phyloP scores from a whole-genome alignment of 2,888 invertebrate genomes.

The Stenoptilia bipunctidactyla region DNA sequence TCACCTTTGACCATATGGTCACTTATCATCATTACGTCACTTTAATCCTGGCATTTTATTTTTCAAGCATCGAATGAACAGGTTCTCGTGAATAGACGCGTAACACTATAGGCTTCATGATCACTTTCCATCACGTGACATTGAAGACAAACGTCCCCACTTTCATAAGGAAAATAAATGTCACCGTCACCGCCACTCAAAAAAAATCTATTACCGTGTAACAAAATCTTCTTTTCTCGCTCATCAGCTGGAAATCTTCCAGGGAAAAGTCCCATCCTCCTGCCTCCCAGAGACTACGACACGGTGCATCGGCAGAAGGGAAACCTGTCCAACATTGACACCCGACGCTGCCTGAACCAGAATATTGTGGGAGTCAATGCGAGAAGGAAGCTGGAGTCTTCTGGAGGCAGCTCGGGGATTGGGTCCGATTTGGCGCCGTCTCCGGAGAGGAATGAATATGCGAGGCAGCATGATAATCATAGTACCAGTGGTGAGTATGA shows the following conservation, averaged over 20 bases:
- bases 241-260: slow-evolving; percentile 18
- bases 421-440: slow-evolving; percentile 91
- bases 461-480: slow-evolving; percentile 67
- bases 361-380: slow-evolving; percentile 72
- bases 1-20: no score
- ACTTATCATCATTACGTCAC: no score
- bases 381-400: slow-evolving; percentile 71
- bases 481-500: slow-evolving; percentile 74
- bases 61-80: no score
- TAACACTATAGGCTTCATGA: no score
- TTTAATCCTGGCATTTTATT: no score
- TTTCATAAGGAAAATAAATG: no score
- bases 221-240: no score
- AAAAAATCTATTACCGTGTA: no score
- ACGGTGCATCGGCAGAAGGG: slow-evolving; percentile 82
- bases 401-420: slow-evolving; percentile 89
- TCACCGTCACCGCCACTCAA: no score
- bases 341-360: slow-evolving; percentile 76
- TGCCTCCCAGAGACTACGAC: slow-evolving; percentile 96
- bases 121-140: no score
- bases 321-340: slow-evolving; percentile 57
- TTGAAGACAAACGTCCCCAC: no score
- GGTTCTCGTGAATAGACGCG: no score
- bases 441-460: slow-evolving; percentile 73
- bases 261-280: slow-evolving; percentile 79